A percentile compares a stretch with the other conserved stretches of the same genome.
Evolutionary conservation across 2,888 invertebrate species (phyloP).

Genomic region (Caenorhabditis sp.): DNA sequence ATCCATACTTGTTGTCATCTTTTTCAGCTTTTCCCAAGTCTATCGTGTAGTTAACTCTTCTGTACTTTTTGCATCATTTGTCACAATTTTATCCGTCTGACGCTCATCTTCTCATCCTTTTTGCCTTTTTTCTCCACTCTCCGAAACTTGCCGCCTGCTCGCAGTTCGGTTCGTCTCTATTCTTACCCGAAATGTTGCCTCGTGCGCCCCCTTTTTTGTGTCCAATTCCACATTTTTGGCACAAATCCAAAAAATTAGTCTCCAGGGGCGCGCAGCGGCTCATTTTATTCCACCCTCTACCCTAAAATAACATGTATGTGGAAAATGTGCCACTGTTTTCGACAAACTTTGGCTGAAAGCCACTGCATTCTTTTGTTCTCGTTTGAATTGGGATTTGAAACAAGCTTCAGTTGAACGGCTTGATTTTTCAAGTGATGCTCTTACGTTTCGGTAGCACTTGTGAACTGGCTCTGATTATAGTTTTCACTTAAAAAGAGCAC

Average conservation of each 20-base stretch:
- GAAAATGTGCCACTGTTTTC: constrained; percentile 30
- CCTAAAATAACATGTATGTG: constrained; percentile 43
- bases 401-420: not conserved
- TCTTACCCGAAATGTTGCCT: constrained; percentile 46
- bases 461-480: not conserved
- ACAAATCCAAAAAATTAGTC: constrained; percentile 55
- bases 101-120: constrained; percentile 1
- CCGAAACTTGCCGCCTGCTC: not conserved
- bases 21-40: too few relatives aligned
- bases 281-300: constrained; percentile 52
- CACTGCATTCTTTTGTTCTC: not conserved
- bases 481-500: not conserved
- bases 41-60: too few relatives aligned
- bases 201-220: constrained; percentile 19
- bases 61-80: constrained; percentile 41
- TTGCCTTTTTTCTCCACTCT: constrained; percentile 2
- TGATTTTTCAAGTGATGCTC: not conserved
- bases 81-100: constrained; percentile 36
- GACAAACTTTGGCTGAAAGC: not conserved
- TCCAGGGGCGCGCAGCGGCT: constrained; percentile 49
- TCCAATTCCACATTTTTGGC: constrained; percentile 49
- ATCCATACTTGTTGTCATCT: too few relatives aligned
- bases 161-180: constrained; percentile 9
- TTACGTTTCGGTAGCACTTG: not conserved
- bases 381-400: not conserved